phyloP scores from a whole-genome alignment of 2,888 invertebrate species.

The Rhagium mordax region DNA sequence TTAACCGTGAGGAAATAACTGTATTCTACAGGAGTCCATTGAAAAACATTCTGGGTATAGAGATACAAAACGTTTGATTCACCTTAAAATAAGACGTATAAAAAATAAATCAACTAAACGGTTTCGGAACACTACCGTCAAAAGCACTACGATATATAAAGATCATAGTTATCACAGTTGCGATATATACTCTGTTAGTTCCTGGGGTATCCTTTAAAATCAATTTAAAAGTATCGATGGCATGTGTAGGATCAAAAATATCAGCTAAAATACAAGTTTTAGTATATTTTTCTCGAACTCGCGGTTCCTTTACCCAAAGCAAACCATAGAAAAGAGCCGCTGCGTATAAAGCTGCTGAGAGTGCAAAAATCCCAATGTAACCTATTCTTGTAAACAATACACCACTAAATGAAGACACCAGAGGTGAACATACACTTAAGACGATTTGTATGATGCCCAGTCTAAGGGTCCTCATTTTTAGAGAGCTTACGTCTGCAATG shows the following conservation, averaged over 20 bases:
- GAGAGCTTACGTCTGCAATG: conserved; percentile 69
- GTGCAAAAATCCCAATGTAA: conserved; percentile 59
- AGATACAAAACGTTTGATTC: conserved; percentile 75
- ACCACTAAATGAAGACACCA: conserved; percentile 63
- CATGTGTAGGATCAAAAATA: conserved; percentile 62
- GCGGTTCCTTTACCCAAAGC: conserved; percentile 59
- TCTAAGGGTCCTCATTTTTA: conserved; percentile 75
- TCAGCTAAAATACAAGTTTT: conserved; percentile 57
- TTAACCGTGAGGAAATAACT: conserved; percentile 74
- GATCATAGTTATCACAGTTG: conserved; percentile 57
- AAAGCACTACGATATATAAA: conserved; percentile 57
- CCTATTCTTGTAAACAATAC: conserved; percentile 56
- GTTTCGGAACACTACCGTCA: conserved; percentile 52
- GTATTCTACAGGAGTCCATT: conserved; percentile 76
- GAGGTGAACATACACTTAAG: conserved; percentile 58
- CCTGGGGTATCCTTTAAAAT: conserved; percentile 56
- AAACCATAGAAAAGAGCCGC: conserved; percentile 60
- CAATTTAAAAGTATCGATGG: conserved; percentile 62
- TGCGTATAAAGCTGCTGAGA: conserved; percentile 55
- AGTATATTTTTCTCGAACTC: conserved; percentile 28
- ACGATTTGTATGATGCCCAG: conserved; percentile 73
- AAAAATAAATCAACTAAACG: neutral
- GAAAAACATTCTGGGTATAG: conserved; percentile 75
- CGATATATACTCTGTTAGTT: conserved; percentile 54
- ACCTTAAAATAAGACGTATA: conserved; percentile 68